Evolutionary conservation across 2,797 vertebrate genomes (phyloP).

Genomic region (Spinus pinus): DNA sequence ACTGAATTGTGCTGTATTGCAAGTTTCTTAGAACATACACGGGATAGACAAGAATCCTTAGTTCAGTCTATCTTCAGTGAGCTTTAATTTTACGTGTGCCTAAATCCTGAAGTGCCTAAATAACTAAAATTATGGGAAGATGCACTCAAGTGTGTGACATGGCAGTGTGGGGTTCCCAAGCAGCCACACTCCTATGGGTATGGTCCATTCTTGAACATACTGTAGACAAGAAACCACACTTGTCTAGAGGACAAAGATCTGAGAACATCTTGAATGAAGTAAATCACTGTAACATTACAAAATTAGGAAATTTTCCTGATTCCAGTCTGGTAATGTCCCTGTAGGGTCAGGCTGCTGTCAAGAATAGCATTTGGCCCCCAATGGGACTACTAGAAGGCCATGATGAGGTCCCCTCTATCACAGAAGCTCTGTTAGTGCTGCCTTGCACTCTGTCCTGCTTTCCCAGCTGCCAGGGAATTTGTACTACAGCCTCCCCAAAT

Average conservation of each 20-base stretch:
- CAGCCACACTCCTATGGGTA: background rate
- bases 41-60: background rate
- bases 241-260: background rate
- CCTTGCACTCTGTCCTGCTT: background rate
- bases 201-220: background rate
- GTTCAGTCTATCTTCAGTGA: background rate
- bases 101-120: background rate
- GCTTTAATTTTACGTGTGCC: background rate
- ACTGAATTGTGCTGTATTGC: background rate
- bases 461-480: background rate
- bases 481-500: background rate
- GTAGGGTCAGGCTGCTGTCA: background rate
- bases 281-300: background rate
- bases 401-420: background rate
- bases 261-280: background rate
- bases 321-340: background rate
- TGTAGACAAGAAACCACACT: background rate
- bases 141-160: rapidly evolving
- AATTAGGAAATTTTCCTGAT: background rate
- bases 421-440: background rate
- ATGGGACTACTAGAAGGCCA: background rate
- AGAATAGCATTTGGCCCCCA: background rate
- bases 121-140: background rate
- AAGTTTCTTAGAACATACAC: background rate
- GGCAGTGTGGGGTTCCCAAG: background rate